Evolutionary conservation across 2,113 vertebrate genomes (phyloP).

Genomic region (Labeo rohita): DNA sequence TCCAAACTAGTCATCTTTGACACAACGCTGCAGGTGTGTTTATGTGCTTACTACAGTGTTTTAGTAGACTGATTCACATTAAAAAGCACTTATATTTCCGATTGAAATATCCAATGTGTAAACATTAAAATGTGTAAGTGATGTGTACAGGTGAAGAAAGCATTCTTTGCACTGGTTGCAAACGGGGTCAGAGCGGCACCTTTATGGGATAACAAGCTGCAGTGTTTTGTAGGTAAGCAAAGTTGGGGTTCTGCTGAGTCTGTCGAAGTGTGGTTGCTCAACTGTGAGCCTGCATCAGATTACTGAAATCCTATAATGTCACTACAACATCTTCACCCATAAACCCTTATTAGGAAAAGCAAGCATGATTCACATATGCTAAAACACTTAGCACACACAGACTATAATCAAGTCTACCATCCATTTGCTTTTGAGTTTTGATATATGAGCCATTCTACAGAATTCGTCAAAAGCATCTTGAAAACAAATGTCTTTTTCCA

Average conservation of each 20-base stretch:
- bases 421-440: background rate
- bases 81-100: too few species aligned
- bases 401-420: background rate
- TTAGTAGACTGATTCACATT: background rate
- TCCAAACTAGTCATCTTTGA: conserved; percentile 95
- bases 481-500: too few species aligned
- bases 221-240: conserved; percentile 85
- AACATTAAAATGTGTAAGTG: background rate
- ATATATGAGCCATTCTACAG: too few species aligned
- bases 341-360: background rate
- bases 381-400: background rate
- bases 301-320: conserved; percentile 50
- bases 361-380: background rate
- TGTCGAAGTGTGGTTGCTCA: conserved; percentile 45
- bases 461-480: too few species aligned
- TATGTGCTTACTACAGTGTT: background rate
- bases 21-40: conserved; percentile 82
- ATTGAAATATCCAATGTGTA: background rate
- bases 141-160: conserved; percentile 84
- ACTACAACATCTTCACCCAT: conserved; percentile 18
- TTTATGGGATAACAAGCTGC: conserved; percentile 84
- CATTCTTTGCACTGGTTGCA: conserved; percentile 85
- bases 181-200: conserved; percentile 85
- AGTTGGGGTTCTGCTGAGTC: conserved; percentile 8
- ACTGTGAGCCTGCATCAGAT: conserved; percentile 46